Evolutionary conservation across 2,797 vertebrate species (phyloP), one percentile per base, ranked within the genome.

Genomic region (Takifugu rubripes): DNA sequence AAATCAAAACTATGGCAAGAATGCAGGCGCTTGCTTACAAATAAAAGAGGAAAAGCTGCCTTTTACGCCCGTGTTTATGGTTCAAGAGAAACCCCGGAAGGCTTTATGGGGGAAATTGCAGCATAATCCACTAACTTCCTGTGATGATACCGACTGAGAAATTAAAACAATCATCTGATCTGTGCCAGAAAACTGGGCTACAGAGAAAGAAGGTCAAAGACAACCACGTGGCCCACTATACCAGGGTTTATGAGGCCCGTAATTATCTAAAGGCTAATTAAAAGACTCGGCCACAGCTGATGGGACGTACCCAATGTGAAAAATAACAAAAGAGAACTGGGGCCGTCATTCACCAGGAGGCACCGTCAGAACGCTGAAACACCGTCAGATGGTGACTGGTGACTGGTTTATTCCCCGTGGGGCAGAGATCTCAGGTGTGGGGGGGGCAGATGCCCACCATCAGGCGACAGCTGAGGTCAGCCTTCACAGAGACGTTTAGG

Each of bases 231-330:
- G 88, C 88, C 88, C 86, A 73, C 5, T 83, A 70, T 50, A 66
- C 58, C 61, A 48, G 65, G 70, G 75, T 89, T 90, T 85, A 88
- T 85, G 86, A 87, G 82, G 77, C 69, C 40, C 61, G 61, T 80
- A 89, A 90, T 90, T 89, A 90, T 83, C 75, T 74, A 81, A 60
- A 56, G 71, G 80, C 86, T 89, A 88, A 91, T 89, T 91, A 88
- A 83, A 80, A 78, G 55, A 54, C 65, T 69, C 54, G 65, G 77
- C 61, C 76, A 61, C 88, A 91, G 85, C 88, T 89, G 87, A 76
- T 54, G 61, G 78, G 65, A 50, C 47, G 52, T 43, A 61, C 49
- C 49, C 66, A 46, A 70, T 52, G 61, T 62, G 65, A 59, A 60
- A 69, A 69, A 74, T 52, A 55, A 75, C 68, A 65, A 74, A 74